phyloP scores from a whole-genome alignment of 2,888 invertebrate species.

The Coecobrya sp. region DNA sequence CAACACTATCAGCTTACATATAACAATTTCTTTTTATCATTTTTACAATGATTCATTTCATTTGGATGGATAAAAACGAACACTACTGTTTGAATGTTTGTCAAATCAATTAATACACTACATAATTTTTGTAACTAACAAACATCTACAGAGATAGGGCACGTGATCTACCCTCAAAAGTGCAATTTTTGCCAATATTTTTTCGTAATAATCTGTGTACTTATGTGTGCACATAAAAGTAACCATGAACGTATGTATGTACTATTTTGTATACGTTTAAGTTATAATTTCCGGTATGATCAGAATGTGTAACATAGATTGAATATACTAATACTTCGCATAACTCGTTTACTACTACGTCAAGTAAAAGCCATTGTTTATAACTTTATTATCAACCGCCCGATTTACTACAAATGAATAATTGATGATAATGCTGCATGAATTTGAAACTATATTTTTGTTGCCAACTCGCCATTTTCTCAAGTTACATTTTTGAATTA shows the following conservation, averaged over 20 bases:
- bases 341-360: constrained; percentile 15
- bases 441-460: background rate
- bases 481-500: background rate
- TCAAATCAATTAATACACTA: background rate
- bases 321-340: background rate
- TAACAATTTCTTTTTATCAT: too few relatives aligned
- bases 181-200: background rate
- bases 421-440: constrained; percentile 19
- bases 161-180: constrained; percentile 67
- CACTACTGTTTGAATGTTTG: background rate
- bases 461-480: background rate
- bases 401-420: background rate
- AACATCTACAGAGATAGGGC: background rate
- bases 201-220: background rate
- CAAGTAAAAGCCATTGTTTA: constrained; percentile 74
- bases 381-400: constrained; percentile 9
- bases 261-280: background rate
- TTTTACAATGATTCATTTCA: too few relatives aligned
- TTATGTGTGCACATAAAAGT: background rate
- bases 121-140: background rate
- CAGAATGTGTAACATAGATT: constrained; percentile 27
- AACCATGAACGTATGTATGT: constrained; percentile 16
- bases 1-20: too few relatives aligned
- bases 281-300: background rate
- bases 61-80: too few relatives aligned